Evolutionary conservation across 1,140 invertebrate genomes (phyloP).

Genomic region (Drosophila navojoa): DNA sequence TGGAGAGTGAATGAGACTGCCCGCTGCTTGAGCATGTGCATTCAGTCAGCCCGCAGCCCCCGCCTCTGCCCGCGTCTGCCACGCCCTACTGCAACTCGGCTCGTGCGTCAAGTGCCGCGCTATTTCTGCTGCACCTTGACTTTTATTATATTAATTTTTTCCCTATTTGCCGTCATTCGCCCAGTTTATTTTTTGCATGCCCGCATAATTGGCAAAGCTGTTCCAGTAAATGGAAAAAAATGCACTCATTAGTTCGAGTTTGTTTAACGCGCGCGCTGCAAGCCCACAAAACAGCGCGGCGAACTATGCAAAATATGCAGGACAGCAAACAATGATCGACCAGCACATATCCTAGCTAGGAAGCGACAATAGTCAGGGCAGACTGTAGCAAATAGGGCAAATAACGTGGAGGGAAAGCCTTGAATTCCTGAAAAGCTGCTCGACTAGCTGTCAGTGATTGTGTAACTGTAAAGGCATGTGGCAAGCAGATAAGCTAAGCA

Average conservation of each 20-base stretch:
- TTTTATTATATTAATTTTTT: constrained; percentile 47
- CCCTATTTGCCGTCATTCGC: constrained; percentile 4
- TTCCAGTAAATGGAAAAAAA: constrained; percentile 53
- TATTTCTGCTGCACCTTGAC: constrained; percentile 76
- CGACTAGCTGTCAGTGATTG: too few species aligned
- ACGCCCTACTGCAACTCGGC: constrained; percentile 10
- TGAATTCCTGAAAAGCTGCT: too few species aligned
- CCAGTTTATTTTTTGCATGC: constrained; percentile 30
- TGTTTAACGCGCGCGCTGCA: constrained; percentile 56
- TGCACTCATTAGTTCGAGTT: constrained; percentile 78
- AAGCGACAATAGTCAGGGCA: too few species aligned
- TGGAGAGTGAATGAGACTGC: constrained; percentile 50
- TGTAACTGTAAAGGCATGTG: too few species aligned
- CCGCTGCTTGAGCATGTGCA: constrained; percentile 70
- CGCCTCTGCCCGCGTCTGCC: constrained; percentile 15
- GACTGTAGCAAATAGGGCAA: too few species aligned
- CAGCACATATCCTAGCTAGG: too few species aligned
- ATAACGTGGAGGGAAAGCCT: too few species aligned
- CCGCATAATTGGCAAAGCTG: constrained; percentile 76
- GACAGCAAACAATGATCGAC: not conserved
- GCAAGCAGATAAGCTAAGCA: too few species aligned
- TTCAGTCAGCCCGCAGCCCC: constrained; percentile 15
- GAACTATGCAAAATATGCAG: constrained; percentile 39
- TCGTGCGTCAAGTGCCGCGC: constrained; percentile 70
- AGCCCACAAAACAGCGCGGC: constrained; percentile 25